phyloP scores from a whole-genome alignment of 2,888 invertebrate species.

The Stegana nigrithorax region DNA sequence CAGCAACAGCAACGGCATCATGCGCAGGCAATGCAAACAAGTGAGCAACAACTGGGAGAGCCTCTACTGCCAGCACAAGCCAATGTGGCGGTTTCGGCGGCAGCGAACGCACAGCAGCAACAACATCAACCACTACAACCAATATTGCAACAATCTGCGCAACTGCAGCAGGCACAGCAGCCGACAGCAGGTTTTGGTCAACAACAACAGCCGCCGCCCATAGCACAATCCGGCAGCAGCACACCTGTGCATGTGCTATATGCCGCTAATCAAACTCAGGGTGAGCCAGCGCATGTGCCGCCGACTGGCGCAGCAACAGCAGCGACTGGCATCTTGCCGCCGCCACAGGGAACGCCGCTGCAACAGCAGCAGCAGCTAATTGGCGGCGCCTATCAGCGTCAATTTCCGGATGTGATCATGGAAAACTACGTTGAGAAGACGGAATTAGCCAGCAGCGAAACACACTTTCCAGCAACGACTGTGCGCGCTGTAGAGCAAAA shows the following conservation, averaged over 20 bases:
- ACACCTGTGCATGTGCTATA: constrained; percentile 60
- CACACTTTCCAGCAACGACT: constrained; percentile 71
- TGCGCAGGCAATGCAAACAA: not conserved
- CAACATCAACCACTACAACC: constrained; percentile 39
- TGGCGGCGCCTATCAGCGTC: constrained; percentile 27
- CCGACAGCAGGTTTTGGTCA: constrained; percentile 14
- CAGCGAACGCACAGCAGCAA: constrained; percentile 36
- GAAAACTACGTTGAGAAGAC: no score
- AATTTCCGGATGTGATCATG: constrained; percentile 49
- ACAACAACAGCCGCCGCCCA: constrained; percentile 35
- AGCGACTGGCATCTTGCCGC: constrained; percentile 71
- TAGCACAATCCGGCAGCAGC: constrained; percentile 37
- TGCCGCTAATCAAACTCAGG: constrained; percentile 34
- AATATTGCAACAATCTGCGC: constrained; percentile 30
- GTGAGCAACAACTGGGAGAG: constrained; percentile 1
- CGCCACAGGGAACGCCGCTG: constrained; percentile 66
- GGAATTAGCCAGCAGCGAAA: constrained; percentile 32
- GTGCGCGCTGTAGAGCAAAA: constrained; percentile 75
- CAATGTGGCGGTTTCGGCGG: not conserved
- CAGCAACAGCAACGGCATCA: not conserved
- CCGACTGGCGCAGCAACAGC: constrained; percentile 68
- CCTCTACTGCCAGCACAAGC: constrained; percentile 15
- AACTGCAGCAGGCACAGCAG: constrained; percentile 28
- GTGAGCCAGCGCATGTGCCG: constrained; percentile 67
- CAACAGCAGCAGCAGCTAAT: constrained; percentile 39